A percentile compares a stretch with the other conserved stretches of the same genome.
Evolutionary conservation across 2,888 invertebrate genomes (phyloP).

Genomic region (Siphonodentalium dalli): DNA sequence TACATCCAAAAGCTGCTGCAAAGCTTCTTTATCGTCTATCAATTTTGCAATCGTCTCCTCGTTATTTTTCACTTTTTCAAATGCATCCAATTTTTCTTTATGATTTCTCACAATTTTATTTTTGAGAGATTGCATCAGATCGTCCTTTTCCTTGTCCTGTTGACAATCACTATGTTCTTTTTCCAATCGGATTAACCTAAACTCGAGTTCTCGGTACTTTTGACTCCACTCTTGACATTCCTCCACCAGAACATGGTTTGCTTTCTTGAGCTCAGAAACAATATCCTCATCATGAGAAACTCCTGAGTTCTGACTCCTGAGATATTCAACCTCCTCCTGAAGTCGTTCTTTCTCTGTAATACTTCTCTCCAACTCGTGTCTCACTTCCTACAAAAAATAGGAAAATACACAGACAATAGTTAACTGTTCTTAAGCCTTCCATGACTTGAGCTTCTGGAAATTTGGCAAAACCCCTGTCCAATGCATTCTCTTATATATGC

Average conservation of each 20-base stretch:
- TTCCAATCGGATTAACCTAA: conserved; percentile 37
- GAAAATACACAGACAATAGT: too few relatives aligned
- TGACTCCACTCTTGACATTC: conserved; percentile 44
- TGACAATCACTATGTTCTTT: conserved; percentile 37
- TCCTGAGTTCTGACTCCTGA: too few relatives aligned
- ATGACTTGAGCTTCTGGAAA: too few relatives aligned
- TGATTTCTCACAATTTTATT: conserved; percentile 39
- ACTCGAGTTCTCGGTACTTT: conserved; percentile 47
- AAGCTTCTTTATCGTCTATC: conserved; percentile 35
- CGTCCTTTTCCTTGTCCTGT: conserved; percentile 35
- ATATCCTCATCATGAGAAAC: too few relatives aligned
- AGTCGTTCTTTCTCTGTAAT: too few relatives aligned
- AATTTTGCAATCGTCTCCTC: conserved; percentile 36
- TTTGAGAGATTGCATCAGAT: conserved; percentile 41
- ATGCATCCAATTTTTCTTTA: conserved; percentile 36
- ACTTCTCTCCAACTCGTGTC: too few relatives aligned
- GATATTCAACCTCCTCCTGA: too few relatives aligned
- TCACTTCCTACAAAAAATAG: too few relatives aligned
- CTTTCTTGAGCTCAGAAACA: conserved; percentile 25
- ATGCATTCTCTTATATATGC: too few relatives aligned
- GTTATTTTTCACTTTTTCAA: conserved; percentile 39
- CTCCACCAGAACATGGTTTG: conserved; percentile 39
- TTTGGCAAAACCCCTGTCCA: too few relatives aligned
- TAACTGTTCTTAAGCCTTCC: too few relatives aligned
- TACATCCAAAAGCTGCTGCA: conserved; percentile 33